Base-by-base conservation (phyloP, 2,113 vertebrate species). In the Peromyscus polionotus region DNA sequence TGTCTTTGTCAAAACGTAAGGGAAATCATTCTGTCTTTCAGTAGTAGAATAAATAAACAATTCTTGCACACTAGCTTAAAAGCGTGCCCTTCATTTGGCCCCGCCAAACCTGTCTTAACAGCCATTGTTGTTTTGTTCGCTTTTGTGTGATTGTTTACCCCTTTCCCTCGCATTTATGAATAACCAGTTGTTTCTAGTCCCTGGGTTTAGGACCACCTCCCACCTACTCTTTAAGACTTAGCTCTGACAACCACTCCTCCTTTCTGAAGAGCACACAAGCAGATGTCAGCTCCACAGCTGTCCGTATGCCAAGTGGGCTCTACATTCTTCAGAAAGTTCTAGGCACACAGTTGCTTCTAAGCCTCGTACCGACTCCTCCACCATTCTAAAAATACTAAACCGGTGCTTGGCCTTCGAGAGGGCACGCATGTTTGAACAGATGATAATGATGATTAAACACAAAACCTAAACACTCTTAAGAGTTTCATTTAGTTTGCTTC, bases 291-390 rank as follows among this genome's bases (percentile, higher is more conserved):
- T 67, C 75, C 81, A n/a, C 72, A 85, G n/a, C 59, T 39, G 76
- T 70, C 89, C 28, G 89, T 84, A 77, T 54, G 68, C 42, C 70
- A 73, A 91, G 65, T 54, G 75, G 19, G 42, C 14, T 76, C 75
- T n/a, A 75, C 39, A 33, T 93, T 94, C 85, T 17, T 70, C 17
- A 68, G 85, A 76, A 95, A 88, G 42, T 88, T 93, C 72, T 67
- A 96, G 67, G 84, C 1, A 96, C 4, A 48, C n/a, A 85, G 91
- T 72, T 94, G 93, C 48, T 72, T 90, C 80, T 90, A 80, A 94
- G 45, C n/a, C 90, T 91, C 88, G 88, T 28, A 90, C 0, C 51
- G 73, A 90, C 16, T 63, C n/a, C 0, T 45, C 17, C 12, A 68
- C 65, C 72, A 90, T 22, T 87, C 48, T 88, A 65, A 90, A 96